A percentile compares a stretch with the other conserved stretches of the same genome.
phyloP scores from a whole-genome alignment of 2,888 invertebrate species.

The Dermolepida albohirtum region DNA sequence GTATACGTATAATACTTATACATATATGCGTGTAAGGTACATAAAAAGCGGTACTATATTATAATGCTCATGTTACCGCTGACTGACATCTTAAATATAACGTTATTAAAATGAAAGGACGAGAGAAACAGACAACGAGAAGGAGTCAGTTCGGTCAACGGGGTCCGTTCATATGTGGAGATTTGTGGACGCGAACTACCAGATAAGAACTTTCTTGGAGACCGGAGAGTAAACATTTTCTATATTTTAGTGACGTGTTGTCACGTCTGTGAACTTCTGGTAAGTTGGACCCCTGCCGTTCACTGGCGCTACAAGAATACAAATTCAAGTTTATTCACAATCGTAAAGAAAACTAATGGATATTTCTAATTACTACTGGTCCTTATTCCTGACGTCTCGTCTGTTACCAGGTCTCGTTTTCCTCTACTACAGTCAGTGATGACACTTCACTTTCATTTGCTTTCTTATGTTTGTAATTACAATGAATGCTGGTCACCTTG shows the following conservation, averaged over 20 bases:
- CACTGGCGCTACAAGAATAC: conserved; percentile 58
- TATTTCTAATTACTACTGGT: conserved; percentile 60
- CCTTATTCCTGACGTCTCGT: conserved; percentile 5
- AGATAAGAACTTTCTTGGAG: conserved; percentile 36
- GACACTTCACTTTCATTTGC: not conserved
- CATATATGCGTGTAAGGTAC: conserved; percentile 14
- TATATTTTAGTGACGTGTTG: conserved; percentile 62
- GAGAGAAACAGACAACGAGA: conserved; percentile 27
- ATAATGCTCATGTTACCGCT: conserved; percentile 38
- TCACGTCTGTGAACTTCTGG: conserved; percentile 62
- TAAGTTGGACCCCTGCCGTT: conserved; percentile 56
- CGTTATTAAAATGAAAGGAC: conserved; percentile 34
- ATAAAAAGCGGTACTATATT: conserved; percentile 37
- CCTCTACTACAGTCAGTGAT: not conserved
- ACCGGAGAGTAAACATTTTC: conserved; percentile 52
- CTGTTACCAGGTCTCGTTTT: conserved; percentile 15
- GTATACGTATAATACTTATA: conserved; percentile 8
- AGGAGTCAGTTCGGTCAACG: conserved; percentile 27
- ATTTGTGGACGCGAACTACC: conserved; percentile 38
- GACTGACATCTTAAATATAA: conserved; percentile 37
- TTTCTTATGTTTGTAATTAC: not conserved
- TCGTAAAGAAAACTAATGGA: conserved; percentile 58
- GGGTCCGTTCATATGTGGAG: conserved; percentile 38
- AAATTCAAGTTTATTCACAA: conserved; percentile 56
- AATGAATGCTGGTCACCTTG: too few relatives aligned